Base-by-base conservation (phyloP, 2,888 invertebrate genomes). In the Diadegma fenestrale region DNA sequence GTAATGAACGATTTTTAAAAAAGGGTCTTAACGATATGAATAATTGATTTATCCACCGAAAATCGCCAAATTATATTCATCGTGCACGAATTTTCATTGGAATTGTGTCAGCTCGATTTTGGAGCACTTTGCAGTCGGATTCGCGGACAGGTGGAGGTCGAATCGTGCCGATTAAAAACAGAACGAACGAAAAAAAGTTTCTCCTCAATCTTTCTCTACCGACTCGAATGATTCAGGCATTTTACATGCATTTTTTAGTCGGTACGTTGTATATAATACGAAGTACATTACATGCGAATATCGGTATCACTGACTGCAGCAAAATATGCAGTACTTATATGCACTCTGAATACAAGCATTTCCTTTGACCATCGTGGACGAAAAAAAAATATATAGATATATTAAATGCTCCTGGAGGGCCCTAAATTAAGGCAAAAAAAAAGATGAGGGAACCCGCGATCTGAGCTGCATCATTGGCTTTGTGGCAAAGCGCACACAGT, bases 351-450 rank as follows among this genome's bases (percentile, higher is more conserved):
- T 83, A 84, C 81, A 83, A 68, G 71, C 66, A 48, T 75, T 45
- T 78, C 68, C 45, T 61, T 69, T 84, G 76, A 82, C 80, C 86
- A 71, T 76, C 85, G n/a, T n/a, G 86, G 88, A 85, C 87, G 8
- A 37, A 69, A n/a, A 58, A 19, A 87, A 85, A 87, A 69, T 87
- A 86, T 88, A 90, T 85, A 87, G 81, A 82, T 84, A 86, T 80
- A 33, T 87, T 87, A 77, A n/a, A 88, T 64, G 41, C 73, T 79
- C 75, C 48, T 66, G 88, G 88, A 86, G 89, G 89, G 89, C 90
- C 91, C 90, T 92, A 91, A 92, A 92, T 92, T 91, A 91, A 92
- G 90, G 91, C 89, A 90, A 90, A 91, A 91, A 89, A 91, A 91
- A 90, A 89, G 90, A 48, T 86, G 89, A 88, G 87, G 88, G 85